These are phyloP conservation scores for Hafferia zeledoni DNA, from an alignment of 2,797 vertebrate genomes.

Conservation along the genomic window DNA sequence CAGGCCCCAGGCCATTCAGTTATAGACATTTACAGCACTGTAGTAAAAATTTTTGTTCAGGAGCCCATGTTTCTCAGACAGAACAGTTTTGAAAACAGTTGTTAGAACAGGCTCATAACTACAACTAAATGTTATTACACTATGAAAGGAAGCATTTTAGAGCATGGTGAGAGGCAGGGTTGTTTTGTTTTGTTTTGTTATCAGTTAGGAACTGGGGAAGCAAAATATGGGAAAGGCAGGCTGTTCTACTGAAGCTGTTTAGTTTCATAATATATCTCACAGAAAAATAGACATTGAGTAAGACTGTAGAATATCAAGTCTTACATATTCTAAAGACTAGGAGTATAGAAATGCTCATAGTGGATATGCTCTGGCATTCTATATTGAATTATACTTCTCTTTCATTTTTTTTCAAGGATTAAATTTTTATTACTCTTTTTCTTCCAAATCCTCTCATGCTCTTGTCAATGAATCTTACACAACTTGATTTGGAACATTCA, in stretches of 20 bases:
- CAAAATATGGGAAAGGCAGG: not conserved
- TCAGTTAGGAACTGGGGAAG: not conserved
- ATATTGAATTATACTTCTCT: not conserved
- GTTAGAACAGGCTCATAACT: not conserved
- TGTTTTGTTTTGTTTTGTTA: not conserved
- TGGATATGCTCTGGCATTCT: not conserved
- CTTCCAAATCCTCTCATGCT: not conserved
- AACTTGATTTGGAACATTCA: not conserved
- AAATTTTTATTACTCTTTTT: not conserved
- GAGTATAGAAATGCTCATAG: not conserved
- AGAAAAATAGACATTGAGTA: not conserved
- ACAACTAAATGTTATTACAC: not conserved
- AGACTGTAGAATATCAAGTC: not conserved
- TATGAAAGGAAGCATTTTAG: not conserved
- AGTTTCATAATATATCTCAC: not conserved
- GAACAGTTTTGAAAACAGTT: not conserved
- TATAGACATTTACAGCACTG: not conserved
- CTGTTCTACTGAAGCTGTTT: not conserved
- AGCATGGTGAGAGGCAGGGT: not conserved
- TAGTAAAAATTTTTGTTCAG: not conserved
- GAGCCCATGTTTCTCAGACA: not conserved
- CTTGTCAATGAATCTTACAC: not conserved
- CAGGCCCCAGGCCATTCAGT: not conserved
- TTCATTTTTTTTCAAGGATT: not conserved
- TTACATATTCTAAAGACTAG: not conserved